Evolutionary conservation across 2,888 invertebrate genomes (phyloP), one percentile per base, ranked within the genome.

Genomic region (Ditylenchus weischeri): DNA sequence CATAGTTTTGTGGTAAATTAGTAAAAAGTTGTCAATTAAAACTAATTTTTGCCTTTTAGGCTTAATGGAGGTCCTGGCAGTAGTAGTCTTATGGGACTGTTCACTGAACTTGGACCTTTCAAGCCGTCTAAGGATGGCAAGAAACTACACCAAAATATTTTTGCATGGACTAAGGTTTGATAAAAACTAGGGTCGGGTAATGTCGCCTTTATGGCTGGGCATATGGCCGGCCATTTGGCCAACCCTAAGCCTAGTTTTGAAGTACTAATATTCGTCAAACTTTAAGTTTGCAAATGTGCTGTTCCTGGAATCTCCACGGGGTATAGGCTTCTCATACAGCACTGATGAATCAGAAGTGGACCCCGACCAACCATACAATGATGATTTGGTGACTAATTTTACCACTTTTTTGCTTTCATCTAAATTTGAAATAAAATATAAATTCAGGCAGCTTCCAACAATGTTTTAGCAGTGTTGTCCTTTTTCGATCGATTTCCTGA

Each of bases 291-390:
- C 86, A 35, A 86, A 86, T 74, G 83, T 87, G 71, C 66, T 87
- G 57, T 86, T 84, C 72, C 72, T 87, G 69, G 86, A 87, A 74
- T 83, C 86, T 5, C 86, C 86, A 35, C 84, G 86, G 54, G 84
- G 85, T 47, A 86, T 87, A 62, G 86, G 86, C 19, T 86, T 83
- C 75, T 86, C 86, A 0, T 87, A 85, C 73, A 81, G 85, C 29
- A 78, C 77, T 57, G 82, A 59, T n/a, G 72, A 66, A 18, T 70
- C 68, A 38, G 77, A 74, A 67, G 68, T 70, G 19, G 75, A 75
- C 29, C 0, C 65, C 0, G 54, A 51, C 43, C 72, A 67, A 0
- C 64, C 57, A 0, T 79, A 71, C 71, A 73, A 73, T 69, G 79
- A 80, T 50, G 43, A 43, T 43, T 43, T 43, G 43, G 43, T 43